These are phyloP conservation scores for Acipenser oxyrinchus DNA, from an alignment of 2,797 vertebrate species.

Conservation along the genomic window DNA sequence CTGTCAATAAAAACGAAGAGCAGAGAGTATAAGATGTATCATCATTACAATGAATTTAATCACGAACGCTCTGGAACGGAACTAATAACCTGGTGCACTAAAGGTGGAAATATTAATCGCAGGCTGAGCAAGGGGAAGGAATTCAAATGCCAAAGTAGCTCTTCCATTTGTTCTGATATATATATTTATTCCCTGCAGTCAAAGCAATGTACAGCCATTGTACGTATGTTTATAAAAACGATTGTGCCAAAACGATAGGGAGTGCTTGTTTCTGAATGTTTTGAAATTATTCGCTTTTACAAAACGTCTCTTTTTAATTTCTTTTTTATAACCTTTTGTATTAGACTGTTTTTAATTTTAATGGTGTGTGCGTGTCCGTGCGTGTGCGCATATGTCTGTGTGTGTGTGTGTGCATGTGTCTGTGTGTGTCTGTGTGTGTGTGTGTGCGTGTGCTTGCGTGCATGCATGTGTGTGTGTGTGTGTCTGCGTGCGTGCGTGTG, in stretches of 20 bases:
- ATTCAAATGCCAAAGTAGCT: neutral
- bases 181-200: neutral
- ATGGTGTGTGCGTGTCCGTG: too few species aligned
- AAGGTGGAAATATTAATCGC: constrained; percentile 11
- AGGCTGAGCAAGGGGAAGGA: neutral
- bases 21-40: constrained; percentile 14
- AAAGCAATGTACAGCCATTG: neutral
- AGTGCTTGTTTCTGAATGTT: neutral
- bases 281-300: neutral
- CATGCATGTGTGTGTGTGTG: too few species aligned
- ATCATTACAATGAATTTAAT: constrained; percentile 14
- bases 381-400: too few species aligned
- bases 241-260: neutral
- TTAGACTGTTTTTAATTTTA: too few species aligned
- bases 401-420: too few species aligned
- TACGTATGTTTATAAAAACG: constrained; percentile 3
- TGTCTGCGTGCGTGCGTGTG: too few species aligned
- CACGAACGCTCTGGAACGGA: constrained; percentile 9
- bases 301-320: too few species aligned
- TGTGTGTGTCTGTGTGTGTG: too few species aligned
- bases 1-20: constrained; percentile 18
- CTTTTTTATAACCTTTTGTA: too few species aligned
- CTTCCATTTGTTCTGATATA: neutral
- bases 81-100: constrained; percentile 8
- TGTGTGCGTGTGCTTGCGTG: too few species aligned